Percentiles rank a stretch among this genome's conserved stretches.
These are phyloP conservation scores for Parelbella ahira DNA, from an alignment of 2,888 invertebrate genomes.

Conservation along the genomic window DNA sequence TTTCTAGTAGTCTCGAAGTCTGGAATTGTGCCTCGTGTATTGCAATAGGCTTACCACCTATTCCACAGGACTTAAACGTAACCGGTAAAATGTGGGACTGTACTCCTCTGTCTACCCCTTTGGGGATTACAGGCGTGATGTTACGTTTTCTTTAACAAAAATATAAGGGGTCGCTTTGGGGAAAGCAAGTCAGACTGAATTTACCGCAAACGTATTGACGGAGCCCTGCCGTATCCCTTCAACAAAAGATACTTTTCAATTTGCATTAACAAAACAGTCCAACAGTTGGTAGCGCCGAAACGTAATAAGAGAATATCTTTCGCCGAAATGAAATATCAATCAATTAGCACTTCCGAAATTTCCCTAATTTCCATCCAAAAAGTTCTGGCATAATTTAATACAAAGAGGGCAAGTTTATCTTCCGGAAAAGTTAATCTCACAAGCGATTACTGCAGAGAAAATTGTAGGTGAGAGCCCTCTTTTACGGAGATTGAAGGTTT, in stretches of 20 bases:
- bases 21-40: too few species aligned
- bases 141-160: too few species aligned
- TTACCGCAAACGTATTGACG: too few species aligned
- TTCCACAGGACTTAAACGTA: too few species aligned
- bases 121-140: too few species aligned
- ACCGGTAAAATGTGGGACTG: too few species aligned
- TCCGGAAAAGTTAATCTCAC: conserved; percentile 59
- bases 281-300: conserved; percentile 12
- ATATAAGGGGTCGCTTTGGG: too few species aligned
- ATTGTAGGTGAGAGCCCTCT: conserved; percentile 32
- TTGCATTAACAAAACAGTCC: conserved; percentile 23
- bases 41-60: too few species aligned
- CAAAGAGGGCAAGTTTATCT: conserved; percentile 60
- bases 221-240: too few species aligned
- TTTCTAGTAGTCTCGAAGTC: too few species aligned
- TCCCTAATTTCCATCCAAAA: conserved; percentile 40
- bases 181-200: not conserved
- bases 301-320: conserved; percentile 32
- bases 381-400: conserved; percentile 68
- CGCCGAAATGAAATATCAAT: conserved; percentile 48
- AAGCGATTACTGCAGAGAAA: conserved; percentile 46
- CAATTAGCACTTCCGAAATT: conserved; percentile 55
- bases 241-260: conserved; percentile 16
- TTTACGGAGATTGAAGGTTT: conserved; percentile 36
- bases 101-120: too few species aligned